phyloP scores from a whole-genome alignment of 2,113 vertebrate genomes.

The Zingel zingel region DNA sequence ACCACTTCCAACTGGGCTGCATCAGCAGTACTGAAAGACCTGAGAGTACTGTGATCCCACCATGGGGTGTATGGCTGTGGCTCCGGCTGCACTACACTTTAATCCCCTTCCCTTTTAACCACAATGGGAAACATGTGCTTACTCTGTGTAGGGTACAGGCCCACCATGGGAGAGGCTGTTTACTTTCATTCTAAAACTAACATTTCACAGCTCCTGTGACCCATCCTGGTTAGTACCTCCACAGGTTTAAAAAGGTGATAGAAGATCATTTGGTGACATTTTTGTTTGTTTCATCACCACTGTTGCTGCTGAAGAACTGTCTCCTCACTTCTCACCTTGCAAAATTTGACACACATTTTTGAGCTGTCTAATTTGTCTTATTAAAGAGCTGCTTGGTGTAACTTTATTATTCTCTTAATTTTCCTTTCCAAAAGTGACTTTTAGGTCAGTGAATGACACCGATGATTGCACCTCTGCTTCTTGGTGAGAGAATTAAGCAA shows the following conservation, averaged over 20 bases:
- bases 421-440: slow-evolving; percentile 37
- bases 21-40: slow-evolving; percentile 78
- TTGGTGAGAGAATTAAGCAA: slow-evolving; percentile 30
- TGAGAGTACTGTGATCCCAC: slow-evolving; percentile 77
- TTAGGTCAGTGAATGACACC: slow-evolving; percentile 38
- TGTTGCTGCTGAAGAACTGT: neutral
- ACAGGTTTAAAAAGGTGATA: slow-evolving; percentile 30
- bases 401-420: slow-evolving; percentile 44
- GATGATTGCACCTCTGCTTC: slow-evolving; percentile 42
- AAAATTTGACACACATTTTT: slow-evolving; percentile 37
- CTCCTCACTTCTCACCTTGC: slow-evolving; percentile 44
- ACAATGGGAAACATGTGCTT: slow-evolving; percentile 86
- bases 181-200: slow-evolving; percentile 79
- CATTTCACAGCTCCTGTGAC: slow-evolving; percentile 74
- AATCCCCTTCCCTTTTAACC: slow-evolving; percentile 82
- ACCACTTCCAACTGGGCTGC: slow-evolving; percentile 62
- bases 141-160: slow-evolving; percentile 74
- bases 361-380: slow-evolving; percentile 38
- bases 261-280: slow-evolving; percentile 31
- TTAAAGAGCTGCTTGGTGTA: slow-evolving; percentile 34
- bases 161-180: slow-evolving; percentile 82
- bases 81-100: slow-evolving; percentile 75
- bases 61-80: slow-evolving; percentile 75
- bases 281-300: slow-evolving; percentile 36
- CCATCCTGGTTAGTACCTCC: slow-evolving; percentile 53